These are phyloP conservation scores for Apotomis capreana DNA, from an alignment of 2,888 invertebrate species.

Conservation along the genomic window DNA sequence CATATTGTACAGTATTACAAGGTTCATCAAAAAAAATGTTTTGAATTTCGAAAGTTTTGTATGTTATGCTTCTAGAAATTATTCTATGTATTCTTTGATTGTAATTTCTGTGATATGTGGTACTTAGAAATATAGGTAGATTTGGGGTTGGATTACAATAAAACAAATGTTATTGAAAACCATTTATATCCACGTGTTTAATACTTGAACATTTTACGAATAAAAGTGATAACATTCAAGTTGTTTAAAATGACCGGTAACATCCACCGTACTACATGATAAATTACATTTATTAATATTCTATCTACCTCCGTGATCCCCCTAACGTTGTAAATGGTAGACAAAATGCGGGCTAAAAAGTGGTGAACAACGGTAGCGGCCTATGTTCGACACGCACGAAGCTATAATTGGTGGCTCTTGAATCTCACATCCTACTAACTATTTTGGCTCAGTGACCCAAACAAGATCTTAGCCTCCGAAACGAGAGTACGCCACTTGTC, in stretches of 20 bases:
- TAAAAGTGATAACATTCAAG: conserved; percentile 77
- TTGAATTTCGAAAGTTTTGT: no score
- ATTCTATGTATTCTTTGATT: no score
- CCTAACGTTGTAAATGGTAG: conserved; percentile 35
- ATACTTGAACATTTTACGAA: conserved; percentile 70
- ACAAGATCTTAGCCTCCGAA: no score
- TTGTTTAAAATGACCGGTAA: conserved; percentile 64
- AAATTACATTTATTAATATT: conserved; percentile 63
- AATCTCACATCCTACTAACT: no score
- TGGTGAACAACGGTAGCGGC: conserved; percentile 2
- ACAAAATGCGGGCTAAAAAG: conserved; percentile 24
- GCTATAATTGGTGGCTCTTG: neutral
- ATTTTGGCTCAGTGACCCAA: no score
- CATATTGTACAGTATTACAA: no score
- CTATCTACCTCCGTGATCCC: conserved; percentile 54
- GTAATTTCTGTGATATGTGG: no score
- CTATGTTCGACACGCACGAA: conserved; percentile 15
- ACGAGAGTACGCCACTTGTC: no score
- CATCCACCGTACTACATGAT: conserved; percentile 57
- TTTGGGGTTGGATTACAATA: conserved; percentile 45
- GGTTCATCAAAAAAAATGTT: no score
- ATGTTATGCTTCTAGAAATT: neutral
- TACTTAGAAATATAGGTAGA: neutral
- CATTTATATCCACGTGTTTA: conserved; percentile 78
- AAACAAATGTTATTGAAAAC: conserved; percentile 73